These are phyloP conservation scores for Leucophora obtusa DNA, from an alignment of 2,888 invertebrate genomes.

Conservation along the genomic window DNA sequence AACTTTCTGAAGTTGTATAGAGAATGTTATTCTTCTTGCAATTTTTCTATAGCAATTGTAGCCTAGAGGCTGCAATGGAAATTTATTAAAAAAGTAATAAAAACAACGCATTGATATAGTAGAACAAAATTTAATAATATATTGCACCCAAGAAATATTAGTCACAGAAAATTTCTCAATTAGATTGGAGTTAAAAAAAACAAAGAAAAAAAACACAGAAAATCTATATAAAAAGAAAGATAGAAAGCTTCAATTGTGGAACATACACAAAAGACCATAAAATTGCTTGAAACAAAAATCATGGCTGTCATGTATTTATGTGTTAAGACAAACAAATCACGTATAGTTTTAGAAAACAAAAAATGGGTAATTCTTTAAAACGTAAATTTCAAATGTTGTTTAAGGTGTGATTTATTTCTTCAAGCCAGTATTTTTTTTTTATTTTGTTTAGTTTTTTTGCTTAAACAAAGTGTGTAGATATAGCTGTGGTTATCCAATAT, in stretches of 20 bases:
- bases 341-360: conserved; percentile 21
- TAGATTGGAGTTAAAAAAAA: not conserved
- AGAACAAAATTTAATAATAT: not conserved
- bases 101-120: not conserved
- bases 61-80: not conserved
- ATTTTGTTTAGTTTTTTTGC: not conserved
- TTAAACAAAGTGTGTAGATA: not conserved
- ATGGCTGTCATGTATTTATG: not conserved
- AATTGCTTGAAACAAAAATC: not conserved
- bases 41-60: not conserved
- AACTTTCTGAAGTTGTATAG: not conserved
- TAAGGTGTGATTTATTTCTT: conserved; percentile 32
- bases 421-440: conserved; percentile 2
- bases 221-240: not conserved
- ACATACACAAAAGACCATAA: not conserved
- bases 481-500: not conserved
- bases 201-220: no score
- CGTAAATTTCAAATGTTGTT: conserved; percentile 3
- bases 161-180: conserved; percentile 21
- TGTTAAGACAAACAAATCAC: conserved; percentile 37
- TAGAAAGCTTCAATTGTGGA: not conserved
- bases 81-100: not conserved
- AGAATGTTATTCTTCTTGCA: not conserved
- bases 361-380: conserved; percentile 18
- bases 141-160: not conserved